Percentiles rank a stretch among this genome's conserved stretches.
Evolutionary conservation across 2,797 vertebrate genomes (phyloP).

Genomic region (Alauda arvensis): DNA sequence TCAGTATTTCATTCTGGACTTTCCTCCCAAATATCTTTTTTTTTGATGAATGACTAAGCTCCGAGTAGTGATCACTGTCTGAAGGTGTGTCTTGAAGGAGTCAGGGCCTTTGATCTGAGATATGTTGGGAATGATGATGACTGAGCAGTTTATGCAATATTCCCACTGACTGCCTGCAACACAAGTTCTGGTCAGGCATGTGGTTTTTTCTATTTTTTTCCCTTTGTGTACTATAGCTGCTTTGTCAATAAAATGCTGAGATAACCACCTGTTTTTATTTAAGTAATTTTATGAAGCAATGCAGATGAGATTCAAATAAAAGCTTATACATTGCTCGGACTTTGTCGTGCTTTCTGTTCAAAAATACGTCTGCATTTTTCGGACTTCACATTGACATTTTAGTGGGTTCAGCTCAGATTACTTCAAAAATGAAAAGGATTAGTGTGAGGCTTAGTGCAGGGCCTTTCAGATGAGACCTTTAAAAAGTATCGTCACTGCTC

Average conservation of each 20-base stretch:
- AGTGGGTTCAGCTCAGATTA: not conserved
- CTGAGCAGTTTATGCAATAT: not conserved
- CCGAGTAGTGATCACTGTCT: not conserved
- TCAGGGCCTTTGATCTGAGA: not conserved
- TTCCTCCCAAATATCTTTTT: not conserved
- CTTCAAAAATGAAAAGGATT: not conserved
- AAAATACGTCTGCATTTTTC: not conserved
- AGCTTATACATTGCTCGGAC: not conserved
- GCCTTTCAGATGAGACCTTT: slow-evolving; percentile 12
- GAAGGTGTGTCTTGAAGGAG: not conserved
- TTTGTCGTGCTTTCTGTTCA: not conserved
- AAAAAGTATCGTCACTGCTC: not conserved
- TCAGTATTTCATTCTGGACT: not conserved
- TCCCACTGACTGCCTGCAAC: not conserved
- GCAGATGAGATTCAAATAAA: not conserved
- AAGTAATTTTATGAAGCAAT: not conserved
- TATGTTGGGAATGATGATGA: not conserved
- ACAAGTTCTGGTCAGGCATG: not conserved
- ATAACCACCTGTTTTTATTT: rapidly evolving
- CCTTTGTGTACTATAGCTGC: rapidly evolving
- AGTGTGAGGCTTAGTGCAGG: not conserved
- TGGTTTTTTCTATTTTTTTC: not conserved
- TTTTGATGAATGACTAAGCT: not conserved
- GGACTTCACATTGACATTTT: not conserved
- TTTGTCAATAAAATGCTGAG: not conserved